These are phyloP conservation scores for Drosophila miranda DNA, from an alignment of 1,140 invertebrate genomes.

Conservation along the genomic window DNA sequence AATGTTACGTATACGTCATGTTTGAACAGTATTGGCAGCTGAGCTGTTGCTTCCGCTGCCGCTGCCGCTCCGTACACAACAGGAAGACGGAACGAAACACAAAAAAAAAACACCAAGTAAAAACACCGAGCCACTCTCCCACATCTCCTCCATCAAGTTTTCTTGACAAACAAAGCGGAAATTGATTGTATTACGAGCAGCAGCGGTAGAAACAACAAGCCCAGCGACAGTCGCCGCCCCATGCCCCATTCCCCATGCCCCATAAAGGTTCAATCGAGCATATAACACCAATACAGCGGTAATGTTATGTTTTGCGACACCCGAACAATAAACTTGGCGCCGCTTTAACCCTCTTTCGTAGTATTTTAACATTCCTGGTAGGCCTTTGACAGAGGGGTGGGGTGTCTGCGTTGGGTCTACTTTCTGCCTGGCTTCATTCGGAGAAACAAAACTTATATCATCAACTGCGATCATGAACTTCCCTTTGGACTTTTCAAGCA, in stretches of 20 bases:
- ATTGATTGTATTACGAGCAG: slow-evolving; percentile 75
- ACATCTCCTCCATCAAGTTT: slow-evolving; percentile 47
- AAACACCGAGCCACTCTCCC: slow-evolving; percentile 41
- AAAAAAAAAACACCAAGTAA: slow-evolving; percentile 56
- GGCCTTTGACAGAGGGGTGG: neutral
- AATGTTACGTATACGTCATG: slow-evolving; percentile 60
- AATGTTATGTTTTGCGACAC: slow-evolving; percentile 30
- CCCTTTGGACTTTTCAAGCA: slow-evolving; percentile 20
- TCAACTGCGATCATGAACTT: no score
- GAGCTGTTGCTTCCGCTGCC: slow-evolving; percentile 78
- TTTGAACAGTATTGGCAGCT: slow-evolving; percentile 59
- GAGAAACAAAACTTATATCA: no score
- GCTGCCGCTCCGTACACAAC: slow-evolving; percentile 59
- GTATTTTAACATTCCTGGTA: slow-evolving; percentile 20
- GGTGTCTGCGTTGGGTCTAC: slow-evolving; percentile 7
- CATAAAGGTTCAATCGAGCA: slow-evolving; percentile 46
- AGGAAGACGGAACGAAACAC: slow-evolving; percentile 19
- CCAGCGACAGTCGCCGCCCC: slow-evolving; percentile 8
- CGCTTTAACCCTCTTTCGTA: slow-evolving; percentile 20
- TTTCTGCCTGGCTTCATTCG: slow-evolving; percentile 2
- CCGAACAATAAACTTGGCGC: slow-evolving; percentile 71
- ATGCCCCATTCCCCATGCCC: slow-evolving; percentile 9
- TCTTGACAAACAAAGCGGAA: slow-evolving; percentile 78
- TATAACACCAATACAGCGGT: slow-evolving; percentile 23
- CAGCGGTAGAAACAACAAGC: slow-evolving; percentile 16